Percentiles rank a stretch among this genome's conserved stretches.
Conservation (phyloP, 2,113 vertebrate genomes). For the Delphinapterus leucas region DNA sequence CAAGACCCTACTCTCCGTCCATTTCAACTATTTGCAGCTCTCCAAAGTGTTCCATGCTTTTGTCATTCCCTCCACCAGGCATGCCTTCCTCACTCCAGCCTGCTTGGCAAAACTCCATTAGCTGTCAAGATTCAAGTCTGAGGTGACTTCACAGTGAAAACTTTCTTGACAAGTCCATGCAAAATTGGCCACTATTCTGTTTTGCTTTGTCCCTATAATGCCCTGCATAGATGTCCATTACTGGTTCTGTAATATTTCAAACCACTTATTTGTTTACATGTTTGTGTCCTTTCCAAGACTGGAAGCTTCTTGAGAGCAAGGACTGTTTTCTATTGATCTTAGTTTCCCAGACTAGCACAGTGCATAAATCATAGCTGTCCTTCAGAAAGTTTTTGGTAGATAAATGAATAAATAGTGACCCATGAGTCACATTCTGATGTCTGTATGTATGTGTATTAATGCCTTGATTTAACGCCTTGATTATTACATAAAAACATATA, state of each 20-base stretch:
- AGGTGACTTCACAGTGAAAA: not conserved
- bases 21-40: not conserved
- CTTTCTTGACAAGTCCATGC: constrained; percentile 12
- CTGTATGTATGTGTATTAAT: not conserved
- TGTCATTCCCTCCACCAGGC: not conserved
- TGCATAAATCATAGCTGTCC: not conserved
- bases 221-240: not conserved
- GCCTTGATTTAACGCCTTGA: not conserved
- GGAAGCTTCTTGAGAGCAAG: constrained; percentile 39
- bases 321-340: not conserved
- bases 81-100: not conserved
- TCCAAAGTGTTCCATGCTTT: not conserved
- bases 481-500: constrained; percentile 8
- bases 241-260: not conserved
- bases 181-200: not conserved
- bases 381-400: not conserved
- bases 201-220: not conserved
- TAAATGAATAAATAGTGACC: not conserved
- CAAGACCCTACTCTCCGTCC: not conserved
- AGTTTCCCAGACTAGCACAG: not conserved
- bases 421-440: not conserved
- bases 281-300: not conserved
- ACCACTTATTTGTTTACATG: not conserved
- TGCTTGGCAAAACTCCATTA: not conserved
- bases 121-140: constrained; percentile 6